Evolutionary conservation across 2,888 invertebrate genomes (phyloP).

Genomic region (Hyppa rectilinea): DNA sequence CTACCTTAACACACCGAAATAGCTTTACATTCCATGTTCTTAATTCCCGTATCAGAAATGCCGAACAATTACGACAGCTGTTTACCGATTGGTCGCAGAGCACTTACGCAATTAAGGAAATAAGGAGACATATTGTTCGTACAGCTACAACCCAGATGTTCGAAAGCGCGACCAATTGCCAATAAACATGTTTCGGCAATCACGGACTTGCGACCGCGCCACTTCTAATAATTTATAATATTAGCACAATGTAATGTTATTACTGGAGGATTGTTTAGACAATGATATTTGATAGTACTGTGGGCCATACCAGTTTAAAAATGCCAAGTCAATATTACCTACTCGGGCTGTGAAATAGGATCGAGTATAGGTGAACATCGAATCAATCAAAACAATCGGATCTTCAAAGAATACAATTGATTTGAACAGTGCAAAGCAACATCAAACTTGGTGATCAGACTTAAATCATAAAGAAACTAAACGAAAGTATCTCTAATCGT

Average conservation of each 20-base stretch:
- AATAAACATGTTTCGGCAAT: conserved; percentile 51
- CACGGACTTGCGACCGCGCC: conserved; percentile 3
- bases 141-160: conserved; percentile 48
- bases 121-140: conserved; percentile 52
- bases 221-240: conserved; percentile 28
- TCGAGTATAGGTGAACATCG: neutral
- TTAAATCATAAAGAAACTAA: neutral
- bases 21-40: conserved; percentile 15
- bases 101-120: conserved; percentile 59
- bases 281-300: conserved; percentile 19
- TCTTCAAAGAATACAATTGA: neutral
- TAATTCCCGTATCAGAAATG: conserved; percentile 31
- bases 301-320: conserved; percentile 10
- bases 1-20: neutral
- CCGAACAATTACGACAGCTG: conserved; percentile 50
- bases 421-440: neutral
- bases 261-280: conserved; percentile 6
- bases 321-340: neutral
- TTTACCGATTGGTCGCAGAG: conserved; percentile 55
- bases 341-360: neutral
- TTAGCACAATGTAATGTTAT: conserved; percentile 6
- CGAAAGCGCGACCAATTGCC: conserved; percentile 61
- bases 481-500: neutral
- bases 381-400: no score
- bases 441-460: neutral